Base-by-base conservation (phyloP, 2,113 vertebrate species). In the Leptodactylus fuscus region DNA sequence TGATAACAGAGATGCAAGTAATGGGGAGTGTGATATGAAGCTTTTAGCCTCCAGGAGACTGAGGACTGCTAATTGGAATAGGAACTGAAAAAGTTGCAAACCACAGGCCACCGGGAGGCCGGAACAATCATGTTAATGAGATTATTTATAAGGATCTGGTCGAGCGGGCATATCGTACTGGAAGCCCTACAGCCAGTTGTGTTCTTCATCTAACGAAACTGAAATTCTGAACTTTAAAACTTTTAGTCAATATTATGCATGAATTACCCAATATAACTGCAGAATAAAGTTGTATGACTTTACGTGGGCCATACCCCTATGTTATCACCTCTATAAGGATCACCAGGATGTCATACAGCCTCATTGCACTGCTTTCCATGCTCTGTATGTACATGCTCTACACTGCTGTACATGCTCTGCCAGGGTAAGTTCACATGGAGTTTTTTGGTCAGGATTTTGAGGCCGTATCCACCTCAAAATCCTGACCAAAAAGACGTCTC, bases 21-120 rank as follows among this genome's bases (percentile, higher is more conserved):
- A 44, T 83, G 51, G 70, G 24, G 60, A 62, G 38, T 32, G 53
- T 5, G 51, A 83, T 75, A 75, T 46, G 38, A 41, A 75, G 71
- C 51, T 46, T 62, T 24, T 75, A 32, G 53, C 82, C 70, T 75
- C 38, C 36, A 75, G 71, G 51, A 60, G 13, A 62, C 82, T 55
- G 70, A 62, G 41, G 53, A 83, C 48, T 81, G 53, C 82, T 83
- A 83, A 75, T 62, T 76, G 65, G 36, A 80, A 62, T 80, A 80
- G 32, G 24, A 80, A 29, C 12, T 44, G 36, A 80, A 80, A 38
- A 60, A 51, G 0, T 27, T 44, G 55, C n/a, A 44, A 44, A 55
- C 76, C 77, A 80, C 58, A 80, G 51, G 77, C 77, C 36, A 62
- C 55, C 51, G 13, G 27, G 48, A 76, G 32, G 73, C 16, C 73